Evolutionary conservation across 2,797 vertebrate genomes (phyloP).

Genomic region (Natrix natrix): DNA sequence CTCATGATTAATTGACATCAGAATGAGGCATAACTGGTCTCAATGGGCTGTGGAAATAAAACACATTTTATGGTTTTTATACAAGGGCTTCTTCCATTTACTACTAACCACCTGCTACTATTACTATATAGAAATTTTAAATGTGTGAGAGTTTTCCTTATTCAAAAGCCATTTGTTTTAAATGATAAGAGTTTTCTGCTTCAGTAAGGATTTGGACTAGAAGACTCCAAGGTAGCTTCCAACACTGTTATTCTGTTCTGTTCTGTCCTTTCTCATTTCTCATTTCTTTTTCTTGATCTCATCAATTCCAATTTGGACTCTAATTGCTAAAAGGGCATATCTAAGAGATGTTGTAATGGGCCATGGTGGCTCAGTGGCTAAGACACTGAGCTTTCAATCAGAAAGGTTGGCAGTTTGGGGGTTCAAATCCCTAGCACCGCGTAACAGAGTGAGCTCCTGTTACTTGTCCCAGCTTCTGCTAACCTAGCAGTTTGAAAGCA

Average conservation of each 20-base stretch:
- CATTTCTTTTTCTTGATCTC: background rate
- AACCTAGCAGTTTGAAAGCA: too few relatives aligned
- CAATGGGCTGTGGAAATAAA: background rate
- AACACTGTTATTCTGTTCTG: background rate
- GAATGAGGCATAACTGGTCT: constrained; percentile 32
- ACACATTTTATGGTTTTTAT: constrained; percentile 22
- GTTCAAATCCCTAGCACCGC: too few relatives aligned
- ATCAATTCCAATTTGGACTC: background rate
- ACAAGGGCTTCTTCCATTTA: constrained; percentile 22
- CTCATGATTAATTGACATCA: constrained; percentile 37
- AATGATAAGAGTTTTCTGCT: background rate
- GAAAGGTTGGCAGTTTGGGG: too few relatives aligned
- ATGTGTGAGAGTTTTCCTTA: constrained; percentile 10
- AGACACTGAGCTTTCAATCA: too few relatives aligned
- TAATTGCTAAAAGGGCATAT: background rate
- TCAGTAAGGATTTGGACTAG: background rate
- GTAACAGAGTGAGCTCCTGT: too few relatives aligned
- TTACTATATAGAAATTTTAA: background rate
- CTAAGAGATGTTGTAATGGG: too few relatives aligned
- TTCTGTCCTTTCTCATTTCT: background rate
- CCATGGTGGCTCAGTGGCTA: too few relatives aligned
- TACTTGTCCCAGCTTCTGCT: too few relatives aligned
- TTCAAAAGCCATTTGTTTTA: background rate
- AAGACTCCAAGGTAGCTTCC: background rate
- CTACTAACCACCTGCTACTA: constrained; percentile 1